Conservation (phyloP, 2,113 vertebrate genomes). For the Bambusicola thoracicus region DNA sequence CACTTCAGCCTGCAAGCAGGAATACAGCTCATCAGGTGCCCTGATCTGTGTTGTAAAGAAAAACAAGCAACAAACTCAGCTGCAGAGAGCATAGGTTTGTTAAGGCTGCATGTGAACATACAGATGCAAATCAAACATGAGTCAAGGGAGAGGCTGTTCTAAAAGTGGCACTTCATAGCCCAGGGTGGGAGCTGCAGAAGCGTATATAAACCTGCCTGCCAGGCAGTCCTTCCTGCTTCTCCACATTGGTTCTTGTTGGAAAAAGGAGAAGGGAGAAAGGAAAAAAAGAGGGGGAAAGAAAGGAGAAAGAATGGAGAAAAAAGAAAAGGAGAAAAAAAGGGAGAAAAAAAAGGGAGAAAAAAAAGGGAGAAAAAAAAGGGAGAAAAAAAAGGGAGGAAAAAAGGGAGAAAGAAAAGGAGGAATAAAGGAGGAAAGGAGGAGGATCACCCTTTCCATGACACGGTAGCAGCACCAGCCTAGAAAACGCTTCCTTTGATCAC, state of each 20-base stretch:
- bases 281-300: not conserved
- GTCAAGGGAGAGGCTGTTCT: slow-evolving; percentile 13
- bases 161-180: slow-evolving; percentile 47
- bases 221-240: not conserved
- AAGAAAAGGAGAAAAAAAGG: accelerated
- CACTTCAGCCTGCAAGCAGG: not conserved
- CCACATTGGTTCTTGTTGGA: not conserved
- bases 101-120: slow-evolving; percentile 18
- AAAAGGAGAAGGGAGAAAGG: not conserved
- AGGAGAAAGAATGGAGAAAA: no score
- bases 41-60: not conserved
- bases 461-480: not conserved
- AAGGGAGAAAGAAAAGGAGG: accelerated
- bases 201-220: slow-evolving; percentile 13
- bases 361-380: accelerated
- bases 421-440: accelerated
- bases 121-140: slow-evolving; percentile 27
- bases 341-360: accelerated
- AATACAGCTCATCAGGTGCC: slow-evolving; percentile 8
- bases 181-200: slow-evolving; percentile 31
- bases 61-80: not conserved
- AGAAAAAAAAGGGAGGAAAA: accelerated
- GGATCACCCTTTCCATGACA: not conserved
- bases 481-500: not conserved
- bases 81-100: not conserved